Evolutionary conservation across 2,113 vertebrate species (phyloP).

Genomic region (Nicator chloris): DNA sequence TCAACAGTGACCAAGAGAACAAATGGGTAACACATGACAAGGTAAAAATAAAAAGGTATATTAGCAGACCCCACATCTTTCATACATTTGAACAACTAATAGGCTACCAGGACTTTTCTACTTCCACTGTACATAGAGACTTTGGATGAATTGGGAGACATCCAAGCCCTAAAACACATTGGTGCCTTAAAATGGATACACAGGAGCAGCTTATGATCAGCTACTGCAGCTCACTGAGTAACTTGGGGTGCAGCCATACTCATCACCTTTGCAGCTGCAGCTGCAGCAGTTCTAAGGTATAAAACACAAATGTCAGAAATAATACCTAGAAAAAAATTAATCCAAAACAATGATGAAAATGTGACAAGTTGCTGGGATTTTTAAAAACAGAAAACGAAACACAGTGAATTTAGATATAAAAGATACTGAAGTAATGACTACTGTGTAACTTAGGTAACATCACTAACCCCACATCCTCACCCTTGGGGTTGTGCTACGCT

Average conservation of each 20-base stretch:
- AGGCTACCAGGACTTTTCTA: not conserved
- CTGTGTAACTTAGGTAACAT: not conserved
- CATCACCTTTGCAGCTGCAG: not conserved
- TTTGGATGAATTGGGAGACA: not conserved
- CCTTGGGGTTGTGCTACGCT: not conserved
- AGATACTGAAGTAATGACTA: not conserved
- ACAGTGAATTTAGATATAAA: not conserved
- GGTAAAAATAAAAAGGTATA: not conserved
- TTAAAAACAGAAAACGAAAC: not conserved
- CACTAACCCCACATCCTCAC: not conserved
- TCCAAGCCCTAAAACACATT: not conserved
- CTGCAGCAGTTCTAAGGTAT: not conserved
- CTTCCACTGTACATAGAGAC: not conserved
- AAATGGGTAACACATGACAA: not conserved
- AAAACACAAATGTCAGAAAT: not conserved
- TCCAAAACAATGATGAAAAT: not conserved
- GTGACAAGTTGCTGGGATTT: not conserved
- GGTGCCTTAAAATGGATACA: not conserved
- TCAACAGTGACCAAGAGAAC: not conserved
- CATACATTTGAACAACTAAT: not conserved
- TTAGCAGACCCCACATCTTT: not conserved
- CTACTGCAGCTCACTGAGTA: not conserved
- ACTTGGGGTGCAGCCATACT: not conserved
- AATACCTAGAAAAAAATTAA: not conserved
- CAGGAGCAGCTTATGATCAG: not conserved